phyloP scores from a whole-genome alignment of 2,888 invertebrate genomes.

The Abrostola triplasia region DNA sequence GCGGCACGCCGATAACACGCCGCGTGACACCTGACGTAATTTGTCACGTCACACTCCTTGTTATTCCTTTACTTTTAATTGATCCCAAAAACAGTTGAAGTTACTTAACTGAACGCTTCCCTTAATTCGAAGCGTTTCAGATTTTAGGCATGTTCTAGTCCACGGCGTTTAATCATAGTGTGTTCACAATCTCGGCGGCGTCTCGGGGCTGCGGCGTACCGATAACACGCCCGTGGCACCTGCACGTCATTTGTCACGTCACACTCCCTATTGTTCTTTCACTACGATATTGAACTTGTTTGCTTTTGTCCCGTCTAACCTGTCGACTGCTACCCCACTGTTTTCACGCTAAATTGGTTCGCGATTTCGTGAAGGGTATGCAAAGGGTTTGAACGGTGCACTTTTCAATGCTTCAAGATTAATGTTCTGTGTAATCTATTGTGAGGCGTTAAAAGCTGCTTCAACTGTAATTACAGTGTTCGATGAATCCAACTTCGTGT shows the following conservation, averaged over 20 bases:
- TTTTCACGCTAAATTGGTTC: conserved; percentile 75
- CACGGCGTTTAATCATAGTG: conserved; percentile 44
- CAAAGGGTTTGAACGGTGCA: conserved; percentile 53
- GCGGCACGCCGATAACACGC: conserved; percentile 59
- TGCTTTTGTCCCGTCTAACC: conserved; percentile 67
- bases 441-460: conserved; percentile 50
- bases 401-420: conserved; percentile 59
- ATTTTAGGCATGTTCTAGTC: conserved; percentile 28
- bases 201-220: conserved; percentile 62
- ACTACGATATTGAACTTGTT: conserved; percentile 71
- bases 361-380: conserved; percentile 66
- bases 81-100: conserved; percentile 36
- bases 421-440: conserved; percentile 59
- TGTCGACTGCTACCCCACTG: conserved; percentile 64
- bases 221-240: conserved; percentile 77
- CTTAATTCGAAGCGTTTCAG: conserved; percentile 25
- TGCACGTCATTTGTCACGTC: conserved; percentile 85
- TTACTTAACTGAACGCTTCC: conserved; percentile 42
- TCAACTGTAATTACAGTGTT: conserved; percentile 50
- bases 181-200: conserved; percentile 54
- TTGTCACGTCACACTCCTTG: conserved; percentile 44
- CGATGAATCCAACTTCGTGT: conserved; percentile 43
- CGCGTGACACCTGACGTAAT: conserved; percentile 47
- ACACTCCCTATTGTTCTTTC: conserved; percentile 71
- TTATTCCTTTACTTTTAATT: conserved; percentile 42